Evolutionary conservation across 2,797 vertebrate genomes (phyloP).

Genomic region (Pseudocheirus occidentalis): DNA sequence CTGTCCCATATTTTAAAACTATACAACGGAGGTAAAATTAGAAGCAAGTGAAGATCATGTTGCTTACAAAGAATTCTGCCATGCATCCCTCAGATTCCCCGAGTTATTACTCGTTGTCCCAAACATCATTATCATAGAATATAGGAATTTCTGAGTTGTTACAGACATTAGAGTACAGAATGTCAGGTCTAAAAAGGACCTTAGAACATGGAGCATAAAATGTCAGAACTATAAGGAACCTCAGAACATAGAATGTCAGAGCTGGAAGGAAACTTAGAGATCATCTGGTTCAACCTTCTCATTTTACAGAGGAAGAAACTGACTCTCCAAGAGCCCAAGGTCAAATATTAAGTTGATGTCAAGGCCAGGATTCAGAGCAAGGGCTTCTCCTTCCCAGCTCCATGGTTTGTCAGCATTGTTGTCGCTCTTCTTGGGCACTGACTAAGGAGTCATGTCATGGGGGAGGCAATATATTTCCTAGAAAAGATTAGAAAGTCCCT

Average conservation of each 20-base stretch:
- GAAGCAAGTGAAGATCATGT: constrained; percentile 79
- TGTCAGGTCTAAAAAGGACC: not conserved
- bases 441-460: constrained; percentile 34
- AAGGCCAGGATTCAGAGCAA: not conserved
- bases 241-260: not conserved
- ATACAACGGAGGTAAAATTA: constrained; percentile 82
- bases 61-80: constrained; percentile 69
- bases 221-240: not conserved
- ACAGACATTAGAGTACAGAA: not conserved
- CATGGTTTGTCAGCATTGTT: constrained; percentile 6
- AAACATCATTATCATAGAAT: not conserved
- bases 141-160: not conserved
- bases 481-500: not conserved
- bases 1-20: constrained; percentile 84
- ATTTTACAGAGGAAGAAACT: not conserved
- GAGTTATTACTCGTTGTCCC: constrained; percentile 53
- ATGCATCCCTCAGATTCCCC: constrained; percentile 53
- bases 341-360: not conserved
- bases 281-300: not conserved
- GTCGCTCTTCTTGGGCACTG: constrained; percentile 31
- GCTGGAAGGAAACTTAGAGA: not conserved
- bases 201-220: not conserved
- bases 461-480: not conserved
- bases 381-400: constrained; percentile 21
- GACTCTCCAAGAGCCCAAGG: not conserved